These are phyloP conservation scores for Acipenser oxyrinchus DNA, from an alignment of 2,797 vertebrate species.

Conservation along the genomic window DNA sequence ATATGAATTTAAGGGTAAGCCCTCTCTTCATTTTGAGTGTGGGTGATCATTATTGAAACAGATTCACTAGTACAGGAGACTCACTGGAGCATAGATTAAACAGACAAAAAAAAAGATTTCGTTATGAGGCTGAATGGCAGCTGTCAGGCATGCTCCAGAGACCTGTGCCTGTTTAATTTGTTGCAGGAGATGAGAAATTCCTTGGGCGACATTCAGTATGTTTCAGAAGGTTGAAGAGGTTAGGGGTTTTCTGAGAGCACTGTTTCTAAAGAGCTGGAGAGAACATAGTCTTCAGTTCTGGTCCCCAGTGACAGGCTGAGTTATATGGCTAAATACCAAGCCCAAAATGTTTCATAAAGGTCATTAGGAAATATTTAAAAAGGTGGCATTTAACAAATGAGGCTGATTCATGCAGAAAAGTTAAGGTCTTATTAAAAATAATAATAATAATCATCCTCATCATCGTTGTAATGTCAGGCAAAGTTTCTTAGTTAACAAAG, in stretches of 20 bases:
- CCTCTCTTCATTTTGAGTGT: slow-evolving; percentile 6
- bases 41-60: neutral
- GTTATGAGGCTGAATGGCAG: slow-evolving; percentile 40
- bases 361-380: slow-evolving; percentile 37
- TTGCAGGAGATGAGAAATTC: slow-evolving; percentile 47
- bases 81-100: neutral
- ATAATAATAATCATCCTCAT: neutral
- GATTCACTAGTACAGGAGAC: neutral
- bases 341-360: slow-evolving; percentile 40
- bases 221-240: slow-evolving; percentile 40
- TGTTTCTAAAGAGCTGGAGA: slow-evolving; percentile 40
- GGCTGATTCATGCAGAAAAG: slow-evolving; percentile 14
- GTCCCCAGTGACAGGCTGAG: slow-evolving; percentile 32
- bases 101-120: neutral
- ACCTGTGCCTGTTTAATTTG: slow-evolving; percentile 34
- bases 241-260: slow-evolving; percentile 22
- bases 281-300: slow-evolving; percentile 30
- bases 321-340: slow-evolving; percentile 47
- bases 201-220: slow-evolving; percentile 41
- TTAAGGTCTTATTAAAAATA: slow-evolving; percentile 19
- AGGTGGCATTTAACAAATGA: slow-evolving; percentile 45
- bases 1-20: slow-evolving; percentile 15
- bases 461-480: too few relatives aligned
- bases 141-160: slow-evolving; percentile 32
- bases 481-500: too few relatives aligned